Conservation (phyloP, 2,113 vertebrate species). For the Anarrhichthys ocellatus region DNA sequence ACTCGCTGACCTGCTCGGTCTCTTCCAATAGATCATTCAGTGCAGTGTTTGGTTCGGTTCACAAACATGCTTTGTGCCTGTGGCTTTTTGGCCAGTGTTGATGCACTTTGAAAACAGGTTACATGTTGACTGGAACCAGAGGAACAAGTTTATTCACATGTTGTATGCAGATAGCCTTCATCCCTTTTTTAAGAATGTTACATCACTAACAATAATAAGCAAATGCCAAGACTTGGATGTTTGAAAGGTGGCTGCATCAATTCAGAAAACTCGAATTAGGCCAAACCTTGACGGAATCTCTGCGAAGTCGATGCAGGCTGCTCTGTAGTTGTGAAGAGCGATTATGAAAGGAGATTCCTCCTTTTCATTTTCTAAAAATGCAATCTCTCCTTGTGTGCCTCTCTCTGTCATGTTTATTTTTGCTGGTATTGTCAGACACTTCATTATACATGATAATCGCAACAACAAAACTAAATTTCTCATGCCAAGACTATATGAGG, state of each 20-base stretch:
- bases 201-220: slow-evolving; percentile 15
- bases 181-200: neutral
- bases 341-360: slow-evolving; percentile 23
- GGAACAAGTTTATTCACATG: neutral
- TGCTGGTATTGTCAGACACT: neutral
- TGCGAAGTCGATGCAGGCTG: neutral
- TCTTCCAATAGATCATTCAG: slow-evolving; percentile 7
- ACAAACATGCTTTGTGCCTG: neutral
- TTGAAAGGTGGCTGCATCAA: slow-evolving; percentile 17
- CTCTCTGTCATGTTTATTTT: neutral
- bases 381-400: neutral
- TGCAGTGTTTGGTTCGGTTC: slow-evolving; percentile 19
- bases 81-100: neutral
- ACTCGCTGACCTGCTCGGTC: slow-evolving; percentile 31
- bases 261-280: slow-evolving; percentile 29
- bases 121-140: neutral
- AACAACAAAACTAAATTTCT: neutral
- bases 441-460: neutral
- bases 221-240: slow-evolving; percentile 8
- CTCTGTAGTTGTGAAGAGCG: slow-evolving; percentile 17
- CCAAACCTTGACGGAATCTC: slow-evolving; percentile 35
- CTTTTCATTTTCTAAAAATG: neutral
- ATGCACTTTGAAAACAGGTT: neutral
- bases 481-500: neutral
- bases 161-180: neutral